Conservation (phyloP, 2,797 vertebrate species). For the Danio jaintianensis region DNA sequence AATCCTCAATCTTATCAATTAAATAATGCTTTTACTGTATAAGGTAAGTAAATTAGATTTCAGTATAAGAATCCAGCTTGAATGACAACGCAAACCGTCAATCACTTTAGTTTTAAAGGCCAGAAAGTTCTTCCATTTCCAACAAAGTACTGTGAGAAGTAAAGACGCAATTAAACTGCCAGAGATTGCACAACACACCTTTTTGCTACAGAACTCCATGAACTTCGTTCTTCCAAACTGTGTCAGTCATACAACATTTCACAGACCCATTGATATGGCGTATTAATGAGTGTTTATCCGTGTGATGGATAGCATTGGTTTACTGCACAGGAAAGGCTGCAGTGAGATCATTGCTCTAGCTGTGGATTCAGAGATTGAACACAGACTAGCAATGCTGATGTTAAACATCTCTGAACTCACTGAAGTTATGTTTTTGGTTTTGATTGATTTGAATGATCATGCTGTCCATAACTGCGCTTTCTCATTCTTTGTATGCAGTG, state of each 20-base stretch:
- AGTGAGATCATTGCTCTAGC: conserved; percentile 57
- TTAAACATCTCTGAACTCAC: conserved; percentile 8
- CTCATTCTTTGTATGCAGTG: not conserved
- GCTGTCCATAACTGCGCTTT: not conserved
- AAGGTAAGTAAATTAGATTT: not conserved
- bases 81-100: not conserved
- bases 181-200: conserved; percentile 52
- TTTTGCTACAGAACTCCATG: conserved; percentile 47
- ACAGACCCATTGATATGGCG: conserved; percentile 51
- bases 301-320: conserved; percentile 55
- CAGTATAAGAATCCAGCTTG: not conserved
- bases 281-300: conserved; percentile 49
- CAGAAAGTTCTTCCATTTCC: not conserved
- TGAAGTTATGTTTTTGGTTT: conserved; percentile 6
- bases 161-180: conserved; percentile 40
- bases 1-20: too few species aligned
- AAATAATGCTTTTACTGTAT: too few species aligned
- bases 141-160: conserved; percentile 15
- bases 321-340: conserved; percentile 49
- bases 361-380: conserved; percentile 47
- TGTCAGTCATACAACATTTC: conserved; percentile 45
- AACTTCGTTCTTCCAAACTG: conserved; percentile 47
- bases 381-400: conserved; percentile 26
- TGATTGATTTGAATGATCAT: not conserved
- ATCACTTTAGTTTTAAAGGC: conserved; percentile 24